Evolutionary conservation across 1,140 invertebrate species (phyloP).

Genomic region (Ceratina australensis): DNA sequence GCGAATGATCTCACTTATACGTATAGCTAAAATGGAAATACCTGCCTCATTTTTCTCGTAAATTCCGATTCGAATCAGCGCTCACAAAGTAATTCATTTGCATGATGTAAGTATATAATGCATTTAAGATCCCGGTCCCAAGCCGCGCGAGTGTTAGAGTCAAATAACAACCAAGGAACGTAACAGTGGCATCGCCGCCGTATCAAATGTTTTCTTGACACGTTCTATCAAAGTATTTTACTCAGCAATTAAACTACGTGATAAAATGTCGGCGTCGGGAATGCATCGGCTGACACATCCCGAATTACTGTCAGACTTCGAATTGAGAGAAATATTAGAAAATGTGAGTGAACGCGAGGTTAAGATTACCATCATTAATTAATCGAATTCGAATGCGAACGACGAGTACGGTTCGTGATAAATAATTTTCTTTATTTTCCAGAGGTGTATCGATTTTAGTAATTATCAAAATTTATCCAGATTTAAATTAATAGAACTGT

Average conservation of each 20-base stretch:
- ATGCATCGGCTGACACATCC: slow-evolving; percentile 59
- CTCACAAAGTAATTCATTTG: no score
- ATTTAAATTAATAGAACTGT: slow-evolving; percentile 66
- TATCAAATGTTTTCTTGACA: slow-evolving; percentile 11
- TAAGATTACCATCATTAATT: slow-evolving; percentile 19
- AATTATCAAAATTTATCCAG: slow-evolving; percentile 56
- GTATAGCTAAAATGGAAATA: no score
- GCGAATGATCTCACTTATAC: no score
- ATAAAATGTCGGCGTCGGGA: slow-evolving; percentile 50
- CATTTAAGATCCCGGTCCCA: no score
- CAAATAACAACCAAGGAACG: no score
- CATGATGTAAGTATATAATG: no score
- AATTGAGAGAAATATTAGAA: slow-evolving; percentile 62
- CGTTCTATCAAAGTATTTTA: neutral
- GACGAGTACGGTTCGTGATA: neutral
- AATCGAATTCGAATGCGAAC: neutral
- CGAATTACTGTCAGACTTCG: slow-evolving; percentile 63
- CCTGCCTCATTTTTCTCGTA: no score
- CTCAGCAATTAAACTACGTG: neutral
- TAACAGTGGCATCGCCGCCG: neutral
- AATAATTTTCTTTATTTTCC: slow-evolving; percentile 23
- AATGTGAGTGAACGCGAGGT: slow-evolving; percentile 59
- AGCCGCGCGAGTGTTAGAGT: no score
- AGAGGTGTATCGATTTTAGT: slow-evolving; percentile 67
- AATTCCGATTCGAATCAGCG: no score